Conservation (phyloP, 2,113 vertebrate species). For the Theristicus caerulescens region DNA sequence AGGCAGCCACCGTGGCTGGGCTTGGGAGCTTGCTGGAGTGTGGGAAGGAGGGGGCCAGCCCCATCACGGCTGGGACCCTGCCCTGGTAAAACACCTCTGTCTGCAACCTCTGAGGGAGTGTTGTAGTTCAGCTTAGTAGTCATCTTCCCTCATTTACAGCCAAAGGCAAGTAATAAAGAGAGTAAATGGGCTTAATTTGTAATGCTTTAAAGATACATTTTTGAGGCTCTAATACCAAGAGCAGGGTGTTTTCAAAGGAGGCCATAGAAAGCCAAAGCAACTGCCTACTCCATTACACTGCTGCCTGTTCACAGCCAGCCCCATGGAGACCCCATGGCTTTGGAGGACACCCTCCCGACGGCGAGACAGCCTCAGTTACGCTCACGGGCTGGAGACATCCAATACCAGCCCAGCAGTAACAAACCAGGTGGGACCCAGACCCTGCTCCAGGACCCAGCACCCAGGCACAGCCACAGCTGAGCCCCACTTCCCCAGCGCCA, state of each 20-base stretch:
- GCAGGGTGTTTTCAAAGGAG: neutral
- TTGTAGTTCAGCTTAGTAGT: neutral
- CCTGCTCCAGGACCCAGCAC: neutral
- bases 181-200: neutral
- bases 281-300: neutral
- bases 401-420: neutral
- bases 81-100: neutral
- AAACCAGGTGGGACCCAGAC: neutral
- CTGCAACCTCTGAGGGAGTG: neutral
- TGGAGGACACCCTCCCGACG: rapidly evolving
- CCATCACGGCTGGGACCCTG: neutral
- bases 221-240: neutral
- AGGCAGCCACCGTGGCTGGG: neutral
- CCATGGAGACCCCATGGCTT: rapidly evolving
- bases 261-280: neutral
- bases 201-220: neutral
- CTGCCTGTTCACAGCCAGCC: neutral
- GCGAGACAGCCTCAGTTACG: rapidly evolving
- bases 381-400: neutral
- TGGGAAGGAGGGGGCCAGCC: neutral
- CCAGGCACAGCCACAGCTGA: neutral
- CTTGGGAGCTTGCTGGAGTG: neutral
- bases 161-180: neutral
- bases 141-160: neutral
- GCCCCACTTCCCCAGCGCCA: rapidly evolving